Evolutionary conservation across 2,797 vertebrate genomes (phyloP), one percentile per base, ranked within the genome.

Genomic region (Eupleurogrammus muticus): DNA sequence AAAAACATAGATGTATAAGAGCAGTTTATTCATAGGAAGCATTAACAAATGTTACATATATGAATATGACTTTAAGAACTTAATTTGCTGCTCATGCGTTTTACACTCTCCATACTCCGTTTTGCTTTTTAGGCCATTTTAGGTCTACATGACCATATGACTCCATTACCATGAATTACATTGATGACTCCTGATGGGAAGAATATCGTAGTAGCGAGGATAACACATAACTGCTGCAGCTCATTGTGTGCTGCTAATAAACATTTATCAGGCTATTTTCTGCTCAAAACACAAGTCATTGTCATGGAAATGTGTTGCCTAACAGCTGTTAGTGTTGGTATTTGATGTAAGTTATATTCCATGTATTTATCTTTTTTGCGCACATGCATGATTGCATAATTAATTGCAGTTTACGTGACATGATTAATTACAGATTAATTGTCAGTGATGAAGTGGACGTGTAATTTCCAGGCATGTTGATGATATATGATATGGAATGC

Each of bases 151-250:
- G n/a, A n/a, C 3, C 66, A 56, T 47, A 70, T 89, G 78, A 92
- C 90, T 88, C 89, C 87, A 88, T 92, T 87, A 83, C 20, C 80
- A 86, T 90, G 80, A 84, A 90, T 89, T 79, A 88, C 76, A 77
- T 47, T 73, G 63, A 78, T 85, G 79, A 89, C 88, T 90, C 85
- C 87, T 80, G 61, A 87, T 73, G 63, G 68, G 66, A 73, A 80
- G 66, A 72, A 83, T 83, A 72, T 75, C 82, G 56, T 70, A 42
- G 66, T 54, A 82, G 47, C 64, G 51, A 66, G 48, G 75, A 58
- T 72, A 60, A 71, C 38, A 62, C 53, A 66, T 82, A 73, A 84
- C 85, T 75, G 79, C 54, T 66, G 14, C 14, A 38, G 56, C 24
- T 36, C 51, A 44, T 54, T 32, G 66, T 67, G 32, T 57, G 51